Conservation (phyloP, 2,888 invertebrate genomes). For the Trichogramma evanescens region DNA sequence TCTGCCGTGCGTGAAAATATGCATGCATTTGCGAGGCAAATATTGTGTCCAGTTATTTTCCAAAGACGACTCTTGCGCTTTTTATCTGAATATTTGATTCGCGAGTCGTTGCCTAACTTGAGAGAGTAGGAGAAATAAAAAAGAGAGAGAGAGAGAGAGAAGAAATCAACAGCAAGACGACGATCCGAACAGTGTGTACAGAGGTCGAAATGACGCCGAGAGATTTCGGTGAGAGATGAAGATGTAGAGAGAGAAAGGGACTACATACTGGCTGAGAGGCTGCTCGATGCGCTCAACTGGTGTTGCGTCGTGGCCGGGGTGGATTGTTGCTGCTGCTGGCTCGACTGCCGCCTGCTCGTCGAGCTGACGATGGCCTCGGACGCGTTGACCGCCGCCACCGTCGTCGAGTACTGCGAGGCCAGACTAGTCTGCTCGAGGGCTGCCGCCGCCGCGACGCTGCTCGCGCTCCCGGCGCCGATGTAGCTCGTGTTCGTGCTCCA, state of each 20-base stretch:
- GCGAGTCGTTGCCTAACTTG: too few species aligned
- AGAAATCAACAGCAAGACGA: neutral
- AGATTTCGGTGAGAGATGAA: neutral
- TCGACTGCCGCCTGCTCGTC: conserved; percentile 7
- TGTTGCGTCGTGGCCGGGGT: conserved; percentile 28
- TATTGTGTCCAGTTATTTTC: neutral
- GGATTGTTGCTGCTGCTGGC: conserved; percentile 24
- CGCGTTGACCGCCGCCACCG: conserved; percentile 18
- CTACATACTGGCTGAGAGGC: conserved; percentile 67
- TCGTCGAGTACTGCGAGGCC: conserved; percentile 27
- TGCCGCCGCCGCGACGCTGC: conserved; percentile 22
- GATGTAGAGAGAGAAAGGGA: neutral
- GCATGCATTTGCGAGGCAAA: conserved; percentile 11
- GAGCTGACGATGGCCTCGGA: neutral
- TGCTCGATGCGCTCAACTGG: conserved; percentile 62
- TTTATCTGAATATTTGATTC: too few species aligned
- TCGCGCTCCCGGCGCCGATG: conserved; percentile 8
- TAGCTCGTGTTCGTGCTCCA: neutral
- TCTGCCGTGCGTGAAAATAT: conserved; percentile 27
- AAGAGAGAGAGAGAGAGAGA: too few species aligned
- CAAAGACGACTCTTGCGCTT: too few species aligned
- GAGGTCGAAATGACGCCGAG: neutral
- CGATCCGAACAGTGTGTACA: neutral
- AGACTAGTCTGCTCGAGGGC: conserved; percentile 10
- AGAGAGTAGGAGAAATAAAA: too few species aligned